phyloP scores from a whole-genome alignment of 2,113 vertebrate genomes.

The Crotalus helleri region DNA sequence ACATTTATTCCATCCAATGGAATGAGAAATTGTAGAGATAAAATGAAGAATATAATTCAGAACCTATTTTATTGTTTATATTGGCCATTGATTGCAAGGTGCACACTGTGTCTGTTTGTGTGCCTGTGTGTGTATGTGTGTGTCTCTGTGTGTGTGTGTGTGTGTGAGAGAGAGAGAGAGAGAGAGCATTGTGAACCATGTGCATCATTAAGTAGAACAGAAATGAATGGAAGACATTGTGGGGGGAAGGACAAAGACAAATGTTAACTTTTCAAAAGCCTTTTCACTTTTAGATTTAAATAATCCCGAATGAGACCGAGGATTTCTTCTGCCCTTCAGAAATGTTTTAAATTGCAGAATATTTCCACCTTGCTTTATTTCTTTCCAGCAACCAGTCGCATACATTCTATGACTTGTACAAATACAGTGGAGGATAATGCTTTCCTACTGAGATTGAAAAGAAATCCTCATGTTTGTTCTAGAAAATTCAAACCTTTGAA shows the following conservation, averaged over 20 bases:
- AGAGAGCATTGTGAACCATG: too few relatives aligned
- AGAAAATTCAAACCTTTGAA: neutral
- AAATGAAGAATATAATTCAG: neutral
- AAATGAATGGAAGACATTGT: neutral
- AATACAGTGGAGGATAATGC: neutral
- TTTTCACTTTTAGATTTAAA: slow-evolving; percentile 7
- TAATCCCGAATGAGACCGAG: neutral
- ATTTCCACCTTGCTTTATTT: slow-evolving; percentile 1
- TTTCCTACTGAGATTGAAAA: neutral
- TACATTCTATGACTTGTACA: neutral
- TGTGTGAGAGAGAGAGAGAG: neutral
- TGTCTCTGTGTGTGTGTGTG: too few relatives aligned
- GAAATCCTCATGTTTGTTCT: neutral
- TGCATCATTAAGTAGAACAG: too few relatives aligned
- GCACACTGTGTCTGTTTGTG: too few relatives aligned
- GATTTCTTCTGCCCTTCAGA: neutral
- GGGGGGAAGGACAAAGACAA: neutral
- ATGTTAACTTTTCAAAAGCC: neutral
- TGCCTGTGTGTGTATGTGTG: too few relatives aligned
- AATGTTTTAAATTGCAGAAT: slow-evolving; percentile 1
- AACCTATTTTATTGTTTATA: neutral
- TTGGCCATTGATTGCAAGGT: neutral
- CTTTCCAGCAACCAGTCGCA: neutral
- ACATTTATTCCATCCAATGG: neutral
- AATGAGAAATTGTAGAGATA: neutral